phyloP scores from a whole-genome alignment of 2,888 invertebrate species.

The Horisme vitalbata region DNA sequence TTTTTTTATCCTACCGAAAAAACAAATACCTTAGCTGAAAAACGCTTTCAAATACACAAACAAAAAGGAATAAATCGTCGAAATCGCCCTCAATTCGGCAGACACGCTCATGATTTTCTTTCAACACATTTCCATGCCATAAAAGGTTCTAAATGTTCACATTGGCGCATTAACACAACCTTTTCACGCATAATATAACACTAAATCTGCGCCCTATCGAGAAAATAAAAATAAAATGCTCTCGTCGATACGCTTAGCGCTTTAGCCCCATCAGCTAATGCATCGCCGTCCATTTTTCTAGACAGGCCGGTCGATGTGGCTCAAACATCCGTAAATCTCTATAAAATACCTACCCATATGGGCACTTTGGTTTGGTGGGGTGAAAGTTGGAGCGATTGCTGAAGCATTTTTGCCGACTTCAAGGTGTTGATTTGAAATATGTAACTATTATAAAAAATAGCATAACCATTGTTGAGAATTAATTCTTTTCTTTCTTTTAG shows the following conservation, averaged over 20 bases:
- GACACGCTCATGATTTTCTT: slow-evolving; percentile 19
- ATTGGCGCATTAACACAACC: slow-evolving; percentile 24
- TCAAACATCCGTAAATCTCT: slow-evolving; percentile 66
- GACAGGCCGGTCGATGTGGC: slow-evolving; percentile 56
- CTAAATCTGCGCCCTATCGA: slow-evolving; percentile 29
- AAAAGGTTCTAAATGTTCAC: slow-evolving; percentile 18
- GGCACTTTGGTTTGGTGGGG: slow-evolving; percentile 43
- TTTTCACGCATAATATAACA: slow-evolving; percentile 30
- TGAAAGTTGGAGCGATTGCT: slow-evolving; percentile 22
- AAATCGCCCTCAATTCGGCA: neutral
- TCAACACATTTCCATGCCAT: slow-evolving; percentile 16
- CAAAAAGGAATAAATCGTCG: neutral
- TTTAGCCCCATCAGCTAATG: slow-evolving; percentile 62
- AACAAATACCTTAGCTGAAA: too few relatives aligned
- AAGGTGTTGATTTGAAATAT: too few relatives aligned
- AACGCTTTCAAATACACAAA: too few relatives aligned
- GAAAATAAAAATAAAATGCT: slow-evolving; percentile 48
- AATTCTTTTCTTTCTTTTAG: too few relatives aligned
- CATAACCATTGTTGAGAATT: too few relatives aligned
- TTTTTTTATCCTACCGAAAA: too few relatives aligned
- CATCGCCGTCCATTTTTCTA: slow-evolving; percentile 66
- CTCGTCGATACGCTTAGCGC: slow-evolving; percentile 50
- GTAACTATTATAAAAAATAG: too few relatives aligned
- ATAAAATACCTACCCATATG: slow-evolving; percentile 53
- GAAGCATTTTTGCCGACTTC: neutral